Percentiles rank a stretch among this genome's conserved stretches.
Evolutionary conservation across 2,888 invertebrate genomes (phyloP).

Genomic region (Drosophila meridiana): DNA sequence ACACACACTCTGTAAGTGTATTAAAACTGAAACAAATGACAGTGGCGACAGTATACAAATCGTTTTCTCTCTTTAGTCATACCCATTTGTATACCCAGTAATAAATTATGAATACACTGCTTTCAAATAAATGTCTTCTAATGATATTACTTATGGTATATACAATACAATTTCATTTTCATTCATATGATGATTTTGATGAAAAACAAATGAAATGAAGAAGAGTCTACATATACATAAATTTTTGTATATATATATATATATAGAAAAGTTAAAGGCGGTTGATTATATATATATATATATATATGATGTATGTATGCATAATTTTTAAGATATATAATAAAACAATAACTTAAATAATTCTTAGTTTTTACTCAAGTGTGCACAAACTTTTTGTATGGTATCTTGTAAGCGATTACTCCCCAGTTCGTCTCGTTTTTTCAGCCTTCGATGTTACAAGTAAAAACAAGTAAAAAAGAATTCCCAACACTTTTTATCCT

Average conservation of each 20-base stretch:
- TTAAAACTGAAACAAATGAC: constrained; percentile 26
- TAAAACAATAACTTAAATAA: too few relatives aligned
- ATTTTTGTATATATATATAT: too few relatives aligned
- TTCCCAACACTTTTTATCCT: constrained; percentile 24
- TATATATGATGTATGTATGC: too few relatives aligned
- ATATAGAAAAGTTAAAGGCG: too few relatives aligned
- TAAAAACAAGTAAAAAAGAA: constrained; percentile 1
- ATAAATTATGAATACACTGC: neutral
- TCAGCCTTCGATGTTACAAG: constrained; percentile 3
- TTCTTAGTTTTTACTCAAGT: too few relatives aligned
- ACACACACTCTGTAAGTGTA: neutral
- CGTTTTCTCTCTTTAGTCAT: constrained; percentile 13
- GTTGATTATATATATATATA: too few relatives aligned
- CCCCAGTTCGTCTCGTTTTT: neutral
- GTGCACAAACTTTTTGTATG: neutral
- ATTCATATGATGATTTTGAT: too few relatives aligned
- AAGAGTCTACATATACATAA: too few relatives aligned
- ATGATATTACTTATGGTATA: neutral
- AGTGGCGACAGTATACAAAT: constrained; percentile 10
- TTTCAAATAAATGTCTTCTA: too few relatives aligned
- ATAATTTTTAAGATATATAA: too few relatives aligned
- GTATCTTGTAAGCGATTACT: neutral
- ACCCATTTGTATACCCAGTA: constrained; percentile 1
- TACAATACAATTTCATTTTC: neutral
- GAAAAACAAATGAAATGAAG: too few relatives aligned